Base-by-base conservation (phyloP, 2,888 invertebrate genomes). In the Iselma pallidipennis region DNA sequence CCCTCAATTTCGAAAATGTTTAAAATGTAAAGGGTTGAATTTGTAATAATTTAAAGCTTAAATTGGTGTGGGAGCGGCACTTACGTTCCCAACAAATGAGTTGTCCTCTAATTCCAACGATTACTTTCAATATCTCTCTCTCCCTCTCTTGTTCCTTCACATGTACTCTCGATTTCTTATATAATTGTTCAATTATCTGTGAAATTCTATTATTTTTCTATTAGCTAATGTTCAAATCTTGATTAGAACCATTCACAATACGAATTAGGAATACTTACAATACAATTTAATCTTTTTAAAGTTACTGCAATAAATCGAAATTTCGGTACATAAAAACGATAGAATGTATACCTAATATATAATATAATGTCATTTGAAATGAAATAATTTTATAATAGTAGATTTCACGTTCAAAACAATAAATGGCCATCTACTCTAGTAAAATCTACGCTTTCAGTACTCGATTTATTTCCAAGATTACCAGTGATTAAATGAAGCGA, bases 231-330 rank as follows among this genome's bases (percentile, higher is more conserved):
- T 42, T 42, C 19, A 9, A 45, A 3, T 45, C 21, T 10, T 45
- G 45, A 5, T n/a, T n/a, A n/a, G n/a, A n/a, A n/a, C n/a, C 23
- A 12, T n/a, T n/a, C n/a, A 45, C 23, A 45, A 45, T 21, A 1
- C 7, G 7, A 6, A 4, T 12, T 2, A n/a, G 25, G 9, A 9
- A 28, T 29, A 51, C 12, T 16, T n/a, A n/a, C n/a, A 25, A 4
- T 1, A 29, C 26, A n/a, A 9, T 5, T 16, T 26, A 28, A 31
- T 50, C 6, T 12, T 26, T 7, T 49, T 16, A 55, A 21, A 53
- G 3, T 28, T 10, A 14, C 49, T 16, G 4, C 54, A 50, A 55
- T 55, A 58, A 58, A 63, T 63, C 55, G 59, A 29, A 33, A 6
- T 16, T 9, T 16, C n/a, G 37, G n/a, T n/a, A 5, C 7, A 16